These are phyloP conservation scores for Oryzaephilus surinamensis DNA, from an alignment of 1,140 invertebrate species.

Conservation along the genomic window DNA sequence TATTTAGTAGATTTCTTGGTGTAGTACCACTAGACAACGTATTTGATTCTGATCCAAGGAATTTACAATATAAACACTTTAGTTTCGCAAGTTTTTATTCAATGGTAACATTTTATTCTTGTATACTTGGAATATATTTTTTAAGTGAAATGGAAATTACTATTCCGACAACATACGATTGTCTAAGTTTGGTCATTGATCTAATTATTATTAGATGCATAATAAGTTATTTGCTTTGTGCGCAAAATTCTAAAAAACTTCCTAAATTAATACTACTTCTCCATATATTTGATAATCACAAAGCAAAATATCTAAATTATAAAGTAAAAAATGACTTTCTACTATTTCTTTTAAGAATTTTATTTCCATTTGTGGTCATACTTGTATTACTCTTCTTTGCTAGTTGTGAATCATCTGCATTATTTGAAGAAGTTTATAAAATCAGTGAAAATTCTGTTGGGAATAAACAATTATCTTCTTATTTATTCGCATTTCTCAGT, in stretches of 20 bases:
- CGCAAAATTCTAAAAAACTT: constrained; percentile 1
- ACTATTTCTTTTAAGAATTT: not conserved
- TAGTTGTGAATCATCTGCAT: not conserved
- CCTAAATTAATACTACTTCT: constrained; percentile 11
- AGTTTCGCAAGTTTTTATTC: constrained; percentile 12
- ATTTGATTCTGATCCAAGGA: constrained; percentile 1
- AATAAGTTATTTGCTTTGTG: constrained; percentile 6
- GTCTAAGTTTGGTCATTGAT: constrained; percentile 2
- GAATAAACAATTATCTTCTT: not conserved
- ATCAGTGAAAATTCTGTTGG: not conserved
- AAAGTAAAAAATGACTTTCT: not conserved
- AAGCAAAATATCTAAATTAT: constrained; percentile 2
- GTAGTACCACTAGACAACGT: constrained; percentile 15
- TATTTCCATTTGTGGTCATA: constrained; percentile 3
- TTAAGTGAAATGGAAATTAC: too few species aligned
- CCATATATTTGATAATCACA: constrained; percentile 12
- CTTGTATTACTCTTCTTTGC: not conserved
- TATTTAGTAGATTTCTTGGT: constrained; percentile 13
- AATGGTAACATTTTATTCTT: not conserved
- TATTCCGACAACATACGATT: constrained; percentile 1
- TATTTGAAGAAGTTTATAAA: constrained; percentile 4
- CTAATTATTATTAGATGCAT: constrained; percentile 4
- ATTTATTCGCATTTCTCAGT: constrained; percentile 10
- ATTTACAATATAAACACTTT: constrained; percentile 2
- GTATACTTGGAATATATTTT: not conserved